Conservation (phyloP, 2,113 vertebrate species). For the Aspiorhynchus laticeps region DNA sequence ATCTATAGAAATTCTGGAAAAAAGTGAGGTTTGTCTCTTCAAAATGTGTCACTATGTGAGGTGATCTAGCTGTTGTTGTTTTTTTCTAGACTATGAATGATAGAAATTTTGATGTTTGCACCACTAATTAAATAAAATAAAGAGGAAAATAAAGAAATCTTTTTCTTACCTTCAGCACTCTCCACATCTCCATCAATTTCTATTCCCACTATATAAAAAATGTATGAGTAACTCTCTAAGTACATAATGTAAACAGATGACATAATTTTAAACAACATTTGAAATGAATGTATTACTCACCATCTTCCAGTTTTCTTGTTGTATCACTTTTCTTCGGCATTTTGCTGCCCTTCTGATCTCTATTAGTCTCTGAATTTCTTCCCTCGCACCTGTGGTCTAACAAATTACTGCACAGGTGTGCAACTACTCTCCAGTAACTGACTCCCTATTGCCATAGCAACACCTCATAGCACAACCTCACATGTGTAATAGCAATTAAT, state of each 20-base stretch:
- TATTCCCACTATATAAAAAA: slow-evolving; percentile 78
- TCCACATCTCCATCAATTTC: slow-evolving; percentile 80
- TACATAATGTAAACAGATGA: neutral
- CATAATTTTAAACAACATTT: neutral
- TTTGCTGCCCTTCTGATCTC: slow-evolving; percentile 49
- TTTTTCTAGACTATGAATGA: neutral
- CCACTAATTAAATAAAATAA: neutral
- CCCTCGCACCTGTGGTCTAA: slow-evolving; percentile 20
- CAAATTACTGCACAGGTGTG: slow-evolving; percentile 41
- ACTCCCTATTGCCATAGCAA: slow-evolving; percentile 60
- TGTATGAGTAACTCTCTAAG: neutral
- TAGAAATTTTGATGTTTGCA: neutral
- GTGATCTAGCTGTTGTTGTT: neutral
- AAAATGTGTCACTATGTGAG: neutral
- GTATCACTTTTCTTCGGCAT: slow-evolving; percentile 83
- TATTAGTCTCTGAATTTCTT: slow-evolving; percentile 28
- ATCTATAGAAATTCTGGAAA: neutral
- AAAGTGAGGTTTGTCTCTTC: neutral
- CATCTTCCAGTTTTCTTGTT: slow-evolving; percentile 77
- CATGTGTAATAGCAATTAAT: slow-evolving; percentile 32
- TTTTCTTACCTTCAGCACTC: slow-evolving; percentile 80
- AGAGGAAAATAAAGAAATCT: neutral
- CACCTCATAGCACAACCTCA: slow-evolving; percentile 45
- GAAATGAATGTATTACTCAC: slow-evolving; percentile 69
- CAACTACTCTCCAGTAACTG: slow-evolving; percentile 53